A percentile compares a stretch with the other conserved stretches of the same genome.
These are phyloP conservation scores for Carterocephalus palaemon DNA, from an alignment of 2,888 invertebrate genomes.

Conservation along the genomic window DNA sequence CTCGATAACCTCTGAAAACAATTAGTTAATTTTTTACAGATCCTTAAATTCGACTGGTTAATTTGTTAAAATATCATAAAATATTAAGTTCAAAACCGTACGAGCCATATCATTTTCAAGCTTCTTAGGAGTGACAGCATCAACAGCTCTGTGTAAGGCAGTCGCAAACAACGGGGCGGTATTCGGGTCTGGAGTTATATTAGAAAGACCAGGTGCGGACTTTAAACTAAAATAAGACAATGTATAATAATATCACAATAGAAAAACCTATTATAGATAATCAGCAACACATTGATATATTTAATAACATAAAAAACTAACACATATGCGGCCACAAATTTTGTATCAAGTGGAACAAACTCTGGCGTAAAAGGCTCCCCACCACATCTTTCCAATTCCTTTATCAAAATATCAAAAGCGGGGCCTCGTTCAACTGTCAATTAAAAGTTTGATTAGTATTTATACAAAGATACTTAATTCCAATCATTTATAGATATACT, in stretches of 20 bases:
- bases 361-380: conserved; percentile 43
- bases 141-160: conserved; percentile 46
- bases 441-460: too few relatives aligned
- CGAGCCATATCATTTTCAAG: conserved; percentile 48
- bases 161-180: conserved; percentile 38
- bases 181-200: conserved; percentile 38
- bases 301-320: conserved; percentile 34
- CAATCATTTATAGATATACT: too few relatives aligned
- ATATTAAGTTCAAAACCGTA: conserved; percentile 33
- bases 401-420: conserved; percentile 54
- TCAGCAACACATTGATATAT: neutral
- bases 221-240: conserved; percentile 41
- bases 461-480: too few relatives aligned
- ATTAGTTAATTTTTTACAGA: conserved; percentile 10
- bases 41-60: too few relatives aligned
- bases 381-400: conserved; percentile 44
- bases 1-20: conserved; percentile 48
- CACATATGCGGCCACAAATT: conserved; percentile 45
- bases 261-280: neutral
- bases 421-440: conserved; percentile 58
- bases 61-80: neutral
- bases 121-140: conserved; percentile 42
- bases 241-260: neutral
- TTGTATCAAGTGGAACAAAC: conserved; percentile 36
- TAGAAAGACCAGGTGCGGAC: conserved; percentile 53